phyloP scores from a whole-genome alignment of 35 echinoderm and acorn worm species.

The Hemicentrotus pulcherrimus region DNA sequence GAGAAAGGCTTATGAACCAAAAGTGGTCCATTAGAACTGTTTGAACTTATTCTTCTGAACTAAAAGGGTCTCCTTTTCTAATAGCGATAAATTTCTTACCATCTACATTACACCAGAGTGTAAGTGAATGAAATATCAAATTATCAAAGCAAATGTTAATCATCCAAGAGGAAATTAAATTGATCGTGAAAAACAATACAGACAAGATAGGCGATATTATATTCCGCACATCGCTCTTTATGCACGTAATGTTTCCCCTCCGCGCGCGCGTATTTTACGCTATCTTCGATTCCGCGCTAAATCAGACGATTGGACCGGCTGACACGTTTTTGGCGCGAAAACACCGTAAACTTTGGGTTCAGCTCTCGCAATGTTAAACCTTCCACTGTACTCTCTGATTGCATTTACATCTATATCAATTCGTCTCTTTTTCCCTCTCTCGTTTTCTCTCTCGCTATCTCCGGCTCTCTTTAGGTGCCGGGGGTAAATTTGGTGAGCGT shows the following conservation, averaged over 20 bases:
- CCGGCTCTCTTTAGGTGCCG: neutral
- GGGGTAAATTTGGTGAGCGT: constrained; percentile 47
- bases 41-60: neutral
- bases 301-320: constrained; percentile 23
- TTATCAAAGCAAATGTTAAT: constrained; percentile 4
- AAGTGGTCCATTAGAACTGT: neutral
- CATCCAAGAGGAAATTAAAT: neutral
- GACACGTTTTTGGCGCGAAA: constrained; percentile 36
- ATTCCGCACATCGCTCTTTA: neutral
- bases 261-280: neutral
- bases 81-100: too few relatives aligned
- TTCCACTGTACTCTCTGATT: constrained; percentile 40
- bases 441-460: neutral
- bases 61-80: too few relatives aligned
- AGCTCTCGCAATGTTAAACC: constrained; percentile 42
- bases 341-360: constrained; percentile 54
- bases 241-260: neutral
- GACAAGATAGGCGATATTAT: neutral
- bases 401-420: constrained; percentile 17
- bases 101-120: neutral
- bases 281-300: constrained; percentile 6
- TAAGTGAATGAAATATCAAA: constrained; percentile 4
- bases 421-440: neutral
- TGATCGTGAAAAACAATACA: constrained; percentile 13
- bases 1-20: neutral